Evolutionary conservation across 2,797 vertebrate genomes (phyloP), one percentile per base, ranked within the genome.

Genomic region (Amblyraja radiata): DNA sequence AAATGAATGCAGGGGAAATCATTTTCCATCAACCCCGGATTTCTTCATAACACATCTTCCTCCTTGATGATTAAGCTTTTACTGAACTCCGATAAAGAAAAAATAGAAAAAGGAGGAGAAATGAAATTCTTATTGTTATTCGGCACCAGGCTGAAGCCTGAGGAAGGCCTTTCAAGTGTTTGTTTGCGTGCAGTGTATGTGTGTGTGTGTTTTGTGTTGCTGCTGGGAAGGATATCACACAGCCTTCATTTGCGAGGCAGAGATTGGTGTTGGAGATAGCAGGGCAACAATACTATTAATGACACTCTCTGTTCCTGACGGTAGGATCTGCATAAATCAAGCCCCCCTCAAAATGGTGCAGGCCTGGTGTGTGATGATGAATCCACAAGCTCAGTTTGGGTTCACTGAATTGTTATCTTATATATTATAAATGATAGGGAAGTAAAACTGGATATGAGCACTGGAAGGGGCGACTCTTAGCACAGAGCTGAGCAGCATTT

Each of bases 1-100:
- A 97, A 98, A 98, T 97, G 97, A 98, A 97, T 95, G 97, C 94
- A 46, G 77, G 14, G 71, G 96, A 97, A 96, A 97, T 96, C 96
- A 97, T 97, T 97, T 97, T 96, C 96, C 96, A 95, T 96, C 97
- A 96, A 96, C 96, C 96, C 96, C 95, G 96, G 95, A 95, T 95
- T 94, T 95, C 95, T 96, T 96, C 96, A 97, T 97, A 96, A 96
- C 97, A 97, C 96, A 96, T 96, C 79, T 23, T 79, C 86, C 25
- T 83, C 16, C 58, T 93, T 94, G 93, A 95, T 92, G 91, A 90
- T 95, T 94, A 93, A 90, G 63, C 14, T 10, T 90, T 90, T 7
- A 90, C 86, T 74, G 39, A 73, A 91, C 71, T 39, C 39, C 46
- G 18, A 74, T 74, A 91, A 74, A 91, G 28, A 91, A 74, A 91